phyloP scores from a whole-genome alignment of 1,140 invertebrate species.

The Coenobita brevimanus region DNA sequence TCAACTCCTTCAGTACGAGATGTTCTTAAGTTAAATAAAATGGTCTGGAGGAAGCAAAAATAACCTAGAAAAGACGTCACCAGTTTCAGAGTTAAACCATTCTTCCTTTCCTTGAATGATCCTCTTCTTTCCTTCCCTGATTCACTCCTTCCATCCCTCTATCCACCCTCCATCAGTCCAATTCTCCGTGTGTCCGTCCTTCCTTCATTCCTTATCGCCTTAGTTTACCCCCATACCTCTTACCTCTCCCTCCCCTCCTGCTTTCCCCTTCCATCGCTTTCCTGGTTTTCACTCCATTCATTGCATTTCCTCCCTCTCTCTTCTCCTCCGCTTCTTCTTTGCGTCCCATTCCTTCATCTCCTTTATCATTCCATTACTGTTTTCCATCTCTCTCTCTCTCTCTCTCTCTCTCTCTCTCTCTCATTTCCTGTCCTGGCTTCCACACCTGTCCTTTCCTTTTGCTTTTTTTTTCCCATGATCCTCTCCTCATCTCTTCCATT shows the following conservation, averaged over 20 bases:
- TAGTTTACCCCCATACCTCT: background rate
- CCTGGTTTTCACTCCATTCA: background rate
- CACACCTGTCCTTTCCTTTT: background rate
- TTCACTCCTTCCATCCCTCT: background rate
- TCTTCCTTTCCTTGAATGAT: no score
- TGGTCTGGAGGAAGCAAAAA: no score
- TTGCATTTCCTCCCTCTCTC: background rate
- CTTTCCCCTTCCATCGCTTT: background rate
- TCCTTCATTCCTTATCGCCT: background rate
- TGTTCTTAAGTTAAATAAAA: no score
- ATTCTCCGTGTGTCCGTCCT: background rate
- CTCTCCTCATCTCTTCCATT: background rate
- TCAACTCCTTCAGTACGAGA: no score
- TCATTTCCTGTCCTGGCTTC: background rate
- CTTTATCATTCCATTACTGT: background rate
- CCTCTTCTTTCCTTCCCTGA: no score
- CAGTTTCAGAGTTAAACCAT: no score
- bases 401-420: conserved; percentile 1
- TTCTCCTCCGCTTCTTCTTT: background rate
- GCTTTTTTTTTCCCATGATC: no score
- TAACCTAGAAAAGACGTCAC: no score
- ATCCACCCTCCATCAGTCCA: background rate
- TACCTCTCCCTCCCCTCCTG: background rate
- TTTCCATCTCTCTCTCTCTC: background rate
- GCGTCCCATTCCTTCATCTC: background rate